Evolutionary conservation across 2,797 vertebrate genomes (phyloP).

Genomic region (Acanthurus tractus): DNA sequence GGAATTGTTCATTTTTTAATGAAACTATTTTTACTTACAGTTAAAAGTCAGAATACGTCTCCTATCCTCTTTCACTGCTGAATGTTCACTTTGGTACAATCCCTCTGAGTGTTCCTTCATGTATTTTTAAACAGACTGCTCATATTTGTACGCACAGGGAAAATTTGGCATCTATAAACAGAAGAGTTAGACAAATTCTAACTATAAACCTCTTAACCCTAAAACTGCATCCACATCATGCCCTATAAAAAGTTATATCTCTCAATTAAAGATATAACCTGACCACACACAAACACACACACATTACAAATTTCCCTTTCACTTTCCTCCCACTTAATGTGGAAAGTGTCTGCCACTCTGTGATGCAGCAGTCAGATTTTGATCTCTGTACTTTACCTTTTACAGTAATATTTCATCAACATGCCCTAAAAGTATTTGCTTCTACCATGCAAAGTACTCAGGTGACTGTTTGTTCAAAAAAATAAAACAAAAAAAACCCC

Average conservation of each 20-base stretch:
- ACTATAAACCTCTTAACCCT: neutral
- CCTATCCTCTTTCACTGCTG: no score
- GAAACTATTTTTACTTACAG: no score
- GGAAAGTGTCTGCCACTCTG: slow-evolving; percentile 20
- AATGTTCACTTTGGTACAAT: no score
- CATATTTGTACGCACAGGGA: neutral
- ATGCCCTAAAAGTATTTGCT: neutral
- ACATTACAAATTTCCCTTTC: slow-evolving; percentile 12
- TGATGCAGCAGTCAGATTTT: neutral
- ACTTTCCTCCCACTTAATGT: slow-evolving; percentile 9
- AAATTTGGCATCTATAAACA: no score
- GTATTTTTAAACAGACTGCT: neutral
- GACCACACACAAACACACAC: neutral
- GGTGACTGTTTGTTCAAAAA: slow-evolving; percentile 12
- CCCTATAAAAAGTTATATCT: neutral
- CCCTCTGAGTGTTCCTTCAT: neutral
- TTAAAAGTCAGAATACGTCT: no score
- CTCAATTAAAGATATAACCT: neutral
- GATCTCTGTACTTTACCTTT: neutral
- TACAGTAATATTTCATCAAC: neutral
- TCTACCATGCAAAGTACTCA: neutral
- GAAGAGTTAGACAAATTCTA: neutral
- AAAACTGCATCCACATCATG: neutral
- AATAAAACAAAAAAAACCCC: neutral
- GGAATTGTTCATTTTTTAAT: neutral